These are phyloP conservation scores for Samia ricini DNA, from an alignment of 1,140 invertebrate genomes.

Conservation along the genomic window DNA sequence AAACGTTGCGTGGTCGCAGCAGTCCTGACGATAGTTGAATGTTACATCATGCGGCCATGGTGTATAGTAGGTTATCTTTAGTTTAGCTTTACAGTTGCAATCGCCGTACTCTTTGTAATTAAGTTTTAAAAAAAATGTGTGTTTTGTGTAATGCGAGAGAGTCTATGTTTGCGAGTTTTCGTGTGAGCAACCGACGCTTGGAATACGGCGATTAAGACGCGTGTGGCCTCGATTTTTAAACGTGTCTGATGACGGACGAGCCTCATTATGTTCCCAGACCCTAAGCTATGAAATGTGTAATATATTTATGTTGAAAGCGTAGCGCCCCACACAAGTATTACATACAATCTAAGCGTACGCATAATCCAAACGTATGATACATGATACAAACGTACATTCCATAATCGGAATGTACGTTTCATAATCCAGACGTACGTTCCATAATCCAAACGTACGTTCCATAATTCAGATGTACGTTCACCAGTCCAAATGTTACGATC, in stretches of 20 bases:
- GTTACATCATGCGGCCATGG: conserved; percentile 74
- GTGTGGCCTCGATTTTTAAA: conserved; percentile 71
- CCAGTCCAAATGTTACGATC: no score
- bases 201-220: conserved; percentile 48
- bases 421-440: no score
- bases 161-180: neutral
- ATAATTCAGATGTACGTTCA: no score
- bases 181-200: neutral
- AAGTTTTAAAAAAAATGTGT: no score
- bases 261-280: conserved; percentile 46
- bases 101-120: conserved; percentile 39
- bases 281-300: conserved; percentile 73
- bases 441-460: no score
- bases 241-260: conserved; percentile 34
- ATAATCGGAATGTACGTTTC: no score
- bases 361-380: no score
- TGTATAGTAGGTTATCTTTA: conserved; percentile 45
- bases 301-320: no score
- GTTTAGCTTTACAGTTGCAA: conserved; percentile 43
- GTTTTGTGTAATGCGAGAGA: neutral
- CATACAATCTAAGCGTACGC: no score
- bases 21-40: conserved; percentile 40
- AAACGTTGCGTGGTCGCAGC: conserved; percentile 22
- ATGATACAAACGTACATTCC: no score
- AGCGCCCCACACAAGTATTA: no score